Evolutionary conservation across 2,113 vertebrate genomes (phyloP).

Genomic region (Miniopterus natalensis): DNA sequence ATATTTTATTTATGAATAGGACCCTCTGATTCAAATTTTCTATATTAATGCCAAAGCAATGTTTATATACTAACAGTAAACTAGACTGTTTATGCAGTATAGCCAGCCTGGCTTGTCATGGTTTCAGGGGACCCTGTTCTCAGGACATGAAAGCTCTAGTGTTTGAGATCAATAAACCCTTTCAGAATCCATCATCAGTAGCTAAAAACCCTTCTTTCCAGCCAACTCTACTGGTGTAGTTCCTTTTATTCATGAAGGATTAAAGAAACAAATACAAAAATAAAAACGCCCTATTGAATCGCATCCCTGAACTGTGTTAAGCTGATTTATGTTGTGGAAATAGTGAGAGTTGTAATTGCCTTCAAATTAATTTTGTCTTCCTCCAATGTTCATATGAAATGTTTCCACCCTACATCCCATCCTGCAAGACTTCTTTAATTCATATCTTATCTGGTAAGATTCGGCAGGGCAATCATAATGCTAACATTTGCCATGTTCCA

Average conservation of each 20-base stretch:
- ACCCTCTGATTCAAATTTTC: conserved; percentile 48
- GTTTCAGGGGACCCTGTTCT: conserved; percentile 16
- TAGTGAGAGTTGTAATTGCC: not conserved
- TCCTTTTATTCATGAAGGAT: conserved; percentile 28
- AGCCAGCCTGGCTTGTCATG: not conserved
- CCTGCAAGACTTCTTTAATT: not conserved
- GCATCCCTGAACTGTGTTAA: not conserved
- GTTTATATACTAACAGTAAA: conserved; percentile 43
- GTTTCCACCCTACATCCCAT: not conserved
- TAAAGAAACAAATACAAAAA: conserved; percentile 37
- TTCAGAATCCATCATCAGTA: not conserved
- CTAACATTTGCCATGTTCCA: not conserved
- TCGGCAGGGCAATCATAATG: not conserved
- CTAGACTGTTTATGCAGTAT: conserved; percentile 12
- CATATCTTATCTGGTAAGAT: not conserved
- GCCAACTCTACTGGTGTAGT: not conserved
- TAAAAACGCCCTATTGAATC: not conserved
- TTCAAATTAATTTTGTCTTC: not conserved
- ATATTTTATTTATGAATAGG: conserved; percentile 59
- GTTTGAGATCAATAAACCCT: conserved; percentile 54
- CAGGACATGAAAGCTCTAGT: conserved; percentile 29
- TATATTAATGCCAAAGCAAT: conserved; percentile 39
- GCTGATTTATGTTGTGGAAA: not conserved
- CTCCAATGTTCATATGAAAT: not conserved
- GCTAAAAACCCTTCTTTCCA: not conserved